Percentiles rank a stretch among this genome's conserved stretches.
phyloP scores from a whole-genome alignment of 2,113 vertebrate species.

The Neodontobutis hainanensis region DNA sequence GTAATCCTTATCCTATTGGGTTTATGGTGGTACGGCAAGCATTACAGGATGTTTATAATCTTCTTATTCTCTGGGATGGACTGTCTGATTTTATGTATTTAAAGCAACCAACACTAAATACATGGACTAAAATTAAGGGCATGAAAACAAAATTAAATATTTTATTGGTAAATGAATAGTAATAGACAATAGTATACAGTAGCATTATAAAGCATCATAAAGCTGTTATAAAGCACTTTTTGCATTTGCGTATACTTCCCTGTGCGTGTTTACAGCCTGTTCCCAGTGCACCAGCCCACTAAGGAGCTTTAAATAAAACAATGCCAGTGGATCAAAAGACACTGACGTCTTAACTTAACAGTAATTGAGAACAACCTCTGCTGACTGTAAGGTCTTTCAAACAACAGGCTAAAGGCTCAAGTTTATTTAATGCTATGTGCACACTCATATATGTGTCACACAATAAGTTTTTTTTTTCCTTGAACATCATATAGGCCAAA shows the following conservation, averaged over 20 bases:
- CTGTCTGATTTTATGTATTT: background rate
- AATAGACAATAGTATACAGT: no score
- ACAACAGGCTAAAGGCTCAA: constrained; percentile 18
- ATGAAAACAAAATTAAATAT: background rate
- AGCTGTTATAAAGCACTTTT: no score
- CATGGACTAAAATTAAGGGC: background rate
- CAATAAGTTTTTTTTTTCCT: background rate
- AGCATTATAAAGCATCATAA: no score
- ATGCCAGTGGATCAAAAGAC: constrained; percentile 52
- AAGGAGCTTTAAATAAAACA: constrained; percentile 64
- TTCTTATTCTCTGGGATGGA: background rate
- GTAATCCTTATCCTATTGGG: background rate
- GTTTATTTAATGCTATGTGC: background rate
- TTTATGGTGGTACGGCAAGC: background rate
- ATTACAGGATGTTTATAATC: background rate
- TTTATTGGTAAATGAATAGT: no score
- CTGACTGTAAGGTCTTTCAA: constrained; percentile 21
- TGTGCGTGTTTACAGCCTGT: constrained; percentile 26
- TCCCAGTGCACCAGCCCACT: constrained; percentile 31
- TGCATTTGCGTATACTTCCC: background rate
- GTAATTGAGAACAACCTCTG: constrained; percentile 24
- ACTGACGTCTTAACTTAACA: constrained; percentile 31
- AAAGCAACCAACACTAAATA: background rate
- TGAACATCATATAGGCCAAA: background rate
- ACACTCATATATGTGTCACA: background rate